Evolutionary conservation across 1,140 invertebrate species (phyloP).

Genomic region (Episyrphus balteatus): DNA sequence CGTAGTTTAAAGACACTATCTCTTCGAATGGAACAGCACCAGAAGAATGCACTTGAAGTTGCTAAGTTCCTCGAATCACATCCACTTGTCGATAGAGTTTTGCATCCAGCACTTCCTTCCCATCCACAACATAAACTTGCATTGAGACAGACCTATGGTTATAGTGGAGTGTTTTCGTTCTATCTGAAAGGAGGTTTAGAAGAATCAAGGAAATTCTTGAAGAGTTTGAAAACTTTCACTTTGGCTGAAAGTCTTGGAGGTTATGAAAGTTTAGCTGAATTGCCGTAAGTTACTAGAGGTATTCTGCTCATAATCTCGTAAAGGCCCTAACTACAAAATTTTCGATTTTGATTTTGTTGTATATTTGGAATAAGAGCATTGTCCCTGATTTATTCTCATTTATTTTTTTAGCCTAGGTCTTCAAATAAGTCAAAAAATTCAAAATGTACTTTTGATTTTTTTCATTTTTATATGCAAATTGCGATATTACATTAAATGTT

Average conservation of each 20-base stretch:
- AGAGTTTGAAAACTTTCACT: slow-evolving; percentile 67
- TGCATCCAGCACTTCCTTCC: slow-evolving; percentile 78
- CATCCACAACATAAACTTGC: slow-evolving; percentile 85
- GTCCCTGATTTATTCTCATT: no score
- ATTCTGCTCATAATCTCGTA: background rate
- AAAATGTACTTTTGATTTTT: no score
- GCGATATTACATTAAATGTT: no score
- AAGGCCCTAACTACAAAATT: no score
- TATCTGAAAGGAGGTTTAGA: slow-evolving; percentile 72
- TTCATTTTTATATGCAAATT: no score
- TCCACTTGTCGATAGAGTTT: slow-evolving; percentile 64
- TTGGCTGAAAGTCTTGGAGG: slow-evolving; percentile 95
- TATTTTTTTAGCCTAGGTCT: no score
- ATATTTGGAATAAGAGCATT: no score
- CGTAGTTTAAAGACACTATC: slow-evolving; percentile 90
- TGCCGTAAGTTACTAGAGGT: slow-evolving; percentile 54
- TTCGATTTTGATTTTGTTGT: no score
- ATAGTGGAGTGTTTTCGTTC: slow-evolving; percentile 88
- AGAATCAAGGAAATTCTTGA: slow-evolving; percentile 67
- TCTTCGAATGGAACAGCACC: slow-evolving; percentile 83
- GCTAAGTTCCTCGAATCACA: slow-evolving; percentile 72
- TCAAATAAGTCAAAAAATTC: no score
- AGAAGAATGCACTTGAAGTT: slow-evolving; percentile 62
- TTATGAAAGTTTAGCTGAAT: slow-evolving; percentile 82
- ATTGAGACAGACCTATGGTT: slow-evolving; percentile 74